These are phyloP conservation scores for Paramormyrops kingsleyae DNA, from an alignment of 2,113 vertebrate genomes.

Conservation along the genomic window DNA sequence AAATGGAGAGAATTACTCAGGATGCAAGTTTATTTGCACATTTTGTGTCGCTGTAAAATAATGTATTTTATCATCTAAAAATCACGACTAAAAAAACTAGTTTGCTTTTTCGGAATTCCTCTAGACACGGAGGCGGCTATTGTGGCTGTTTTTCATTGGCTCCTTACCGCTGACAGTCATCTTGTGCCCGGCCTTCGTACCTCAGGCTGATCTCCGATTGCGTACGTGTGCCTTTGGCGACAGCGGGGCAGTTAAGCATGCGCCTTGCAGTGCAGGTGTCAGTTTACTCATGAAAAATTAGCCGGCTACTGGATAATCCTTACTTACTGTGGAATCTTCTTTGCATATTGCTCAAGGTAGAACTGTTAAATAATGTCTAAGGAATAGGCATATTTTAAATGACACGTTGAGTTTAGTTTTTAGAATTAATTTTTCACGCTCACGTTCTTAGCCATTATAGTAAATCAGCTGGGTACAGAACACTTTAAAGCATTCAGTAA, in stretches of 20 bases:
- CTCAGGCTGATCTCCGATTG: not conserved
- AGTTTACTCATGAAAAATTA: not conserved
- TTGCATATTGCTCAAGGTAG: not conserved
- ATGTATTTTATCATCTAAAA: not conserved
- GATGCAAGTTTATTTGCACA: not conserved
- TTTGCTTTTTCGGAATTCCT: not conserved
- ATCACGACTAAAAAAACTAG: not conserved
- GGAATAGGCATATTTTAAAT: not conserved
- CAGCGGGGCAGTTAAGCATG: not conserved
- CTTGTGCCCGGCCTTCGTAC: not conserved
- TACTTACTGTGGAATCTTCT: not conserved
- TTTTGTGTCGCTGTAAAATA: not conserved
- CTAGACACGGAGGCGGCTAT: constrained; percentile 3
- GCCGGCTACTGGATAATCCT: not conserved
- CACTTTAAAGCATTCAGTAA: not conserved
- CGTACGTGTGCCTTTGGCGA: not conserved
- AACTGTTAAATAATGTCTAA: not conserved
- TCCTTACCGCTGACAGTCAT: not conserved
- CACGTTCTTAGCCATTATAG: not conserved
- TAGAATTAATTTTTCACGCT: not conserved
- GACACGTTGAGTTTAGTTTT: not conserved
- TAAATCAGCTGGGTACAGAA: not conserved
- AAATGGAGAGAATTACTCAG: not conserved
- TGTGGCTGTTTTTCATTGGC: constrained; percentile 46
- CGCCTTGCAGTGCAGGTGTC: not conserved